A percentile compares a stretch with the other conserved stretches of the same genome.
phyloP scores from a whole-genome alignment of 2,113 vertebrate species.

The Ascaphus truei region DNA sequence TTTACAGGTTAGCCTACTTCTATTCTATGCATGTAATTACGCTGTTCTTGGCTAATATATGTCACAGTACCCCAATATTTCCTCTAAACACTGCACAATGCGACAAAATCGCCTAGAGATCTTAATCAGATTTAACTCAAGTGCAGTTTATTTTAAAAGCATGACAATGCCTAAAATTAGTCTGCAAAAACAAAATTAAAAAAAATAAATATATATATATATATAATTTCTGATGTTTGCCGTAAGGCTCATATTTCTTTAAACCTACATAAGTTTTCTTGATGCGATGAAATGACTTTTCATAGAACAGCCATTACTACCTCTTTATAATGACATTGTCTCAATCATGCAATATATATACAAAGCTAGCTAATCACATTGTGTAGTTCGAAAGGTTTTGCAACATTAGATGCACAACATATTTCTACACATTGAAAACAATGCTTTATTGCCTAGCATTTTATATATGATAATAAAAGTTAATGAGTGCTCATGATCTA shows the following conservation, averaged over 20 bases:
- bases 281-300: slow-evolving; percentile 8
- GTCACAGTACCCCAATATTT: too few relatives aligned
- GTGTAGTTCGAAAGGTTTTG: slow-evolving; percentile 54
- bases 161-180: too few relatives aligned
- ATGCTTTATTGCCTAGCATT: slow-evolving; percentile 60
- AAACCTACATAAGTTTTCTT: not conserved
- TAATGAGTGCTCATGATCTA: slow-evolving; percentile 66
- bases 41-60: too few relatives aligned
- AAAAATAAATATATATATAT: too few relatives aligned
- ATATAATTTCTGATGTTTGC: too few relatives aligned
- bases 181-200: not conserved
- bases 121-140: too few relatives aligned
- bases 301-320: slow-evolving; percentile 1
- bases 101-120: too few relatives aligned
- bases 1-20: too few relatives aligned
- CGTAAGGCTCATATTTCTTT: slow-evolving; percentile 4
- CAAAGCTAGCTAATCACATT: slow-evolving; percentile 41
- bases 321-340: slow-evolving; percentile 9
- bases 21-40: too few relatives aligned
- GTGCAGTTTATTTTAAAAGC: too few relatives aligned
- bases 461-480: slow-evolving; percentile 70
- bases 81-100: too few relatives aligned
- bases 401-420: slow-evolving; percentile 51
- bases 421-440: slow-evolving; percentile 56
- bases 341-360: slow-evolving; percentile 8